Evolutionary conservation across 1,140 invertebrate genomes (phyloP).

Genomic region (Hyles euphorbiae): DNA sequence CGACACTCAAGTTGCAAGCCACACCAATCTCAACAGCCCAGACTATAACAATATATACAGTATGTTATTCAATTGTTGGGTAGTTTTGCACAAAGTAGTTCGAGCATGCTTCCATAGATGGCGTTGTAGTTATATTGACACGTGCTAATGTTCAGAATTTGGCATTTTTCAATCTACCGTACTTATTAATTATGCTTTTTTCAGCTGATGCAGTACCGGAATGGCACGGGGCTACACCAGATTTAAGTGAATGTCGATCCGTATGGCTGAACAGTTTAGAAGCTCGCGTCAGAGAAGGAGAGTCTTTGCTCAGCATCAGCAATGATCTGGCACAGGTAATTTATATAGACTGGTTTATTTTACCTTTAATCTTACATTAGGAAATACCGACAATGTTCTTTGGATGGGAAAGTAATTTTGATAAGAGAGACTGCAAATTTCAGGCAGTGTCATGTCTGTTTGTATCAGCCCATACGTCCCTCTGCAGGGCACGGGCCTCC

Average conservation of each 20-base stretch:
- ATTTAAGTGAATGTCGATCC: conserved; percentile 93
- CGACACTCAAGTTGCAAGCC: conserved; percentile 45
- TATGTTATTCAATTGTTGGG: conserved; percentile 23
- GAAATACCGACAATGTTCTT: too few species aligned
- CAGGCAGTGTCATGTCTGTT: too few species aligned
- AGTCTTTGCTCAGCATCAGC: conserved; percentile 86
- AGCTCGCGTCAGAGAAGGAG: conserved; percentile 84
- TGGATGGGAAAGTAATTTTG: too few species aligned
- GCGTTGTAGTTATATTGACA: too few species aligned
- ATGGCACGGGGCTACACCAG: conserved; percentile 88
- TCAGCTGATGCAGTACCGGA: conserved; percentile 66
- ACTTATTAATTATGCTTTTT: neutral
- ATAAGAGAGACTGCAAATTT: too few species aligned
- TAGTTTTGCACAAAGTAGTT: neutral
- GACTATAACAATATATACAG: conserved; percentile 38
- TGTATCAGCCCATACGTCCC: too few species aligned
- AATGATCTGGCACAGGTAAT: conserved; percentile 85
- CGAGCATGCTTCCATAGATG: neutral
- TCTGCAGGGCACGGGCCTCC: too few species aligned
- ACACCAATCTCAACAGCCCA: conserved; percentile 30
- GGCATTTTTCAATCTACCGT: neutral
- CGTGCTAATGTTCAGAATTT: too few species aligned
- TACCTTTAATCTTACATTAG: neutral
- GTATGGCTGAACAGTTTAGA: conserved; percentile 92
- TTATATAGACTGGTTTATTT: conserved; percentile 1